Base-by-base conservation (phyloP, 2,888 invertebrate species). In the Melanophora roralis region DNA sequence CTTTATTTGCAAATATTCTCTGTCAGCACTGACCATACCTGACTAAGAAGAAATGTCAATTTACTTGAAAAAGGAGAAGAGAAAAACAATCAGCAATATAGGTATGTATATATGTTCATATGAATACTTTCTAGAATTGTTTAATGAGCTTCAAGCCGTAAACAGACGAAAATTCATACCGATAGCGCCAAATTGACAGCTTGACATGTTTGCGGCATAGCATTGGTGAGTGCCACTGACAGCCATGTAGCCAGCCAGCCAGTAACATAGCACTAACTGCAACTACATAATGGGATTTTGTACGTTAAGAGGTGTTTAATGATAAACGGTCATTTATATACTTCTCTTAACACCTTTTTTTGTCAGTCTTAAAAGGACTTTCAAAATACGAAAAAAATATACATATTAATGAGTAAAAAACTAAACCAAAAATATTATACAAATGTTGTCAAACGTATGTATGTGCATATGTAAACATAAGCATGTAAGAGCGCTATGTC, bases 131-230 rank as follows among this genome's bases (percentile, higher is more conserved):
- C 27, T 5, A 27, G 6, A 57, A 64, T 36, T 76, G 32, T 68
- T 80, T 67, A 69, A 62, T 59, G 53, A 72, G 75, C 72, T 65
- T 62, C 71, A 59, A 75, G 16, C 59, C 59, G 67, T 55, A 60
- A 43, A 45, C 49, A 55, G 62, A 79, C 71, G 47, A 32, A 27
- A 36, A 62, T 47, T 47, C 55, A 38, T 47, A 47, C 38, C 36
- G 47, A 49, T 55, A 75, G 71, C 67, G 67, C 67, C 71, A 75
- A 72, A 80, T 72, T 80, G 75, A 80, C 75, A 80, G 49, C 67
- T 75, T 21, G 67, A 72, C 62, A 80, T 80, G 67, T 65, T 71
- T 49, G 67, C 67, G 45, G 55, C 55, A 47, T 69, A 49, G 55
- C 62, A 60, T 1, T 53, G 71, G 62, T 45, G 27, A 80, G 60